phyloP scores from a whole-genome alignment of 2,113 vertebrate genomes.

The Hylia prasina region DNA sequence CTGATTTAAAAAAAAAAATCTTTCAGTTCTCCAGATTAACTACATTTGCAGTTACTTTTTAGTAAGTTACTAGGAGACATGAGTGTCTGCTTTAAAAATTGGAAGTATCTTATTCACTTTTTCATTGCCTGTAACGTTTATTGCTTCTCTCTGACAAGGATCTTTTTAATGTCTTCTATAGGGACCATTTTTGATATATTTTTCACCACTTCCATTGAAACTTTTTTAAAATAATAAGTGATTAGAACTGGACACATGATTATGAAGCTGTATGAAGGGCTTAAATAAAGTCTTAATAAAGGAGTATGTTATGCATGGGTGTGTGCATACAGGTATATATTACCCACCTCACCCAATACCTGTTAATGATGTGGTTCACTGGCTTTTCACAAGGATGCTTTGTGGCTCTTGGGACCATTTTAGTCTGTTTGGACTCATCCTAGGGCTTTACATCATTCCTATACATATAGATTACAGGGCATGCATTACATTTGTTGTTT shows the following conservation, averaged over 20 bases:
- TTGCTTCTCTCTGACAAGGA: neutral
- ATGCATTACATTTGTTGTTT: neutral
- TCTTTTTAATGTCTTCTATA: neutral
- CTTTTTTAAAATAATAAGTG: neutral
- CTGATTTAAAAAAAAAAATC: neutral
- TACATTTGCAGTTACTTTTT: neutral
- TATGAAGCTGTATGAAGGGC: neutral
- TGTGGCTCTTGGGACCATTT: neutral
- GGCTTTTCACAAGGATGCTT: neutral
- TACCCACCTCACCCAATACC: neutral
- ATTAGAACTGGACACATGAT: neutral
- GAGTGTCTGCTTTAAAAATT: neutral
- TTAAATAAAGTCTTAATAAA: neutral
- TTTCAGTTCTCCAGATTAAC: neutral
- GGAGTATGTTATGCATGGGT: neutral
- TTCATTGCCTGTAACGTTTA: neutral
- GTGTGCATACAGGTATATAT: neutral
- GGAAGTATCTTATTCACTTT: neutral
- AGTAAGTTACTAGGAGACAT: neutral
- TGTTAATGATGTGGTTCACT: neutral
- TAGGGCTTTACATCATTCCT: neutral
- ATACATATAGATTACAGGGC: neutral
- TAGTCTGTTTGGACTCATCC: neutral
- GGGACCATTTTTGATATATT: neutral
- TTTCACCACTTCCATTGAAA: neutral